These are phyloP conservation scores for Blera fallax DNA, from an alignment of 2,888 invertebrate genomes.

Conservation along the genomic window DNA sequence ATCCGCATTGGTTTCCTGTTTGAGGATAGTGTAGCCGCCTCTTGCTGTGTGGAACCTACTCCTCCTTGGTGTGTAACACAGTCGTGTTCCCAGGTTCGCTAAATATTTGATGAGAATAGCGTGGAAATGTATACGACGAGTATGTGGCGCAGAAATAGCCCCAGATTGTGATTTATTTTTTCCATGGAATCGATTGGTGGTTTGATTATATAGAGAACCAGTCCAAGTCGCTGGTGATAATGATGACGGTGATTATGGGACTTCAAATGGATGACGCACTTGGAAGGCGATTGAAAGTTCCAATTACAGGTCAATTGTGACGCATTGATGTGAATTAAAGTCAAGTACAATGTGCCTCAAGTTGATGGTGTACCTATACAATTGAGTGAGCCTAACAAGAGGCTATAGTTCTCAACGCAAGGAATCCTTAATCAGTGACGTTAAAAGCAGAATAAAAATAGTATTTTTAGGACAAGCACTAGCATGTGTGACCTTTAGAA, in stretches of 20 bases:
- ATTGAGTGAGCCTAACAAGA: too few relatives aligned
- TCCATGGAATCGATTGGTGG: neutral
- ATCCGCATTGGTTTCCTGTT: slow-evolving; percentile 59
- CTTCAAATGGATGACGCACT: neutral
- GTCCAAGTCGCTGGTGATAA: neutral
- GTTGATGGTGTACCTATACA: too few relatives aligned
- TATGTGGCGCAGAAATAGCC: neutral
- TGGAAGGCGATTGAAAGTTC: neutral
- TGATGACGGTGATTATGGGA: neutral
- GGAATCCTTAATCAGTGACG: too few relatives aligned
- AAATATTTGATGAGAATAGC: slow-evolving; percentile 56
- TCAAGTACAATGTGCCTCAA: too few relatives aligned
- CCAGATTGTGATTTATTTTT: neutral
- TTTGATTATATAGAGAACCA: neutral
- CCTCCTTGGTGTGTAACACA: neutral
- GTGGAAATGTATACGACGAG: neutral
- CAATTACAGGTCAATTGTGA: neutral
- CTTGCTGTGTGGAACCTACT: neutral
- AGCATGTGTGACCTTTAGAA: too few relatives aligned
- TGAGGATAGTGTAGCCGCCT: neutral
- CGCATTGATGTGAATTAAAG: neutral
- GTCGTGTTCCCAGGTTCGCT: slow-evolving; percentile 25
- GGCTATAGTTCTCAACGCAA: too few relatives aligned
- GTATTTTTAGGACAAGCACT: too few relatives aligned
- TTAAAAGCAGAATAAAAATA: too few relatives aligned